These are phyloP conservation scores for Drosophila burlai DNA, from an alignment of 1,140 invertebrate genomes.

Conservation along the genomic window DNA sequence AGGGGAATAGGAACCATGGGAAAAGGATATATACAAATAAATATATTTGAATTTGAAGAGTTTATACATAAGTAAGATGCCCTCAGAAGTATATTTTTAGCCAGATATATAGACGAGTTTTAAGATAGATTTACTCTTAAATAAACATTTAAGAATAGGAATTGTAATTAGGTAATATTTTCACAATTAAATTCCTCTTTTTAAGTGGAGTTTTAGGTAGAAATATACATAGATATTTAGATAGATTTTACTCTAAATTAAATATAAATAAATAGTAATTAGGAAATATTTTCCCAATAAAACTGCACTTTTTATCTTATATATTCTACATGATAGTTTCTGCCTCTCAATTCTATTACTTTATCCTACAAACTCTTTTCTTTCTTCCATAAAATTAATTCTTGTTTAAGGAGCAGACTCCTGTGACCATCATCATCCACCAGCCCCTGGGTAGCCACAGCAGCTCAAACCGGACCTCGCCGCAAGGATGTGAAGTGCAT, in stretches of 20 bases:
- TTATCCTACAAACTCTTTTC: background rate
- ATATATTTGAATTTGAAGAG: background rate
- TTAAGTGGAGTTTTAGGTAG: background rate
- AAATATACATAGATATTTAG: no score
- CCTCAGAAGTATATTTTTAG: background rate
- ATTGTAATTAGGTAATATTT: background rate
- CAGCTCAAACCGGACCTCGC: constrained; percentile 1
- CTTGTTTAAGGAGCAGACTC: constrained; percentile 23
- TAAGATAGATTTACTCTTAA: background rate
- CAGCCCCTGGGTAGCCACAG: background rate
- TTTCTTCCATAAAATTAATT: background rate
- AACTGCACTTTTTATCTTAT: background rate
- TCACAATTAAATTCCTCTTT: no score
- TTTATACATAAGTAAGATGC: background rate
- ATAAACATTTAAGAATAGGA: background rate
- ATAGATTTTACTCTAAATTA: background rate
- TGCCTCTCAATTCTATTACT: background rate
- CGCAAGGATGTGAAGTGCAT: constrained; percentile 34
- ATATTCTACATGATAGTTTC: background rate
- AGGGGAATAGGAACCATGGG: background rate
- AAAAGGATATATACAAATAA: background rate
- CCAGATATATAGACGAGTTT: background rate
- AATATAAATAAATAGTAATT: background rate
- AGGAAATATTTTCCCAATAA: background rate
- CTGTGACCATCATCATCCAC: background rate